These are phyloP conservation scores for Habrosyne pyritoides DNA, from an alignment of 2,888 invertebrate species.

Conservation along the genomic window DNA sequence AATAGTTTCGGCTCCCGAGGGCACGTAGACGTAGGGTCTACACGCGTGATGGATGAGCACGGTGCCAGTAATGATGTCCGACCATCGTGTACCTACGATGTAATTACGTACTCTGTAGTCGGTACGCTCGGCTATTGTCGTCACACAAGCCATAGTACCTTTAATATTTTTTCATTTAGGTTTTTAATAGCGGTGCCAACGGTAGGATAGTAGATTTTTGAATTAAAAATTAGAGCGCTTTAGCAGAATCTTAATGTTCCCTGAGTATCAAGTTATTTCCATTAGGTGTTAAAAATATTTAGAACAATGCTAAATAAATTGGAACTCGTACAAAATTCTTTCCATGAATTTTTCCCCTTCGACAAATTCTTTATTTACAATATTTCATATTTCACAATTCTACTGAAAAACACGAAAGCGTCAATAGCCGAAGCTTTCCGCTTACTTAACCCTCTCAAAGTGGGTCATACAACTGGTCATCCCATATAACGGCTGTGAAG, in stretches of 20 bases:
- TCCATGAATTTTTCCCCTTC: no score
- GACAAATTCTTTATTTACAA: neutral
- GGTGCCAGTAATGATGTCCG: neutral
- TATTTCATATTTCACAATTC: neutral
- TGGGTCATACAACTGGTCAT: neutral
- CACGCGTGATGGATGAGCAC: neutral
- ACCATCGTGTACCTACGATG: neutral
- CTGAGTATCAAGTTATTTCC: no score
- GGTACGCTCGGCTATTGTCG: neutral
- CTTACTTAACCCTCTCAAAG: neutral
- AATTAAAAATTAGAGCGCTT: no score
- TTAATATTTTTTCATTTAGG: no score
- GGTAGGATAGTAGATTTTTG: no score
- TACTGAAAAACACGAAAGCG: neutral
- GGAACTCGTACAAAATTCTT: no score
- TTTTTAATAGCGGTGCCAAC: neutral
- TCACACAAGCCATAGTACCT: neutral
- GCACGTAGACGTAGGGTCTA: neutral
- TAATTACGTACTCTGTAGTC: neutral
- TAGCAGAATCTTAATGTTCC: no score
- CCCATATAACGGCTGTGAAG: neutral
- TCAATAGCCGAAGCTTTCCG: neutral
- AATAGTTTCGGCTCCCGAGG: slow-evolving; percentile 26
- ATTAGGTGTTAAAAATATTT: no score
- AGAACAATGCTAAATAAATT: no score